Percentiles rank a stretch among this genome's conserved stretches.
phyloP scores from a whole-genome alignment of 2,888 invertebrate species.

The Rapana venosa region DNA sequence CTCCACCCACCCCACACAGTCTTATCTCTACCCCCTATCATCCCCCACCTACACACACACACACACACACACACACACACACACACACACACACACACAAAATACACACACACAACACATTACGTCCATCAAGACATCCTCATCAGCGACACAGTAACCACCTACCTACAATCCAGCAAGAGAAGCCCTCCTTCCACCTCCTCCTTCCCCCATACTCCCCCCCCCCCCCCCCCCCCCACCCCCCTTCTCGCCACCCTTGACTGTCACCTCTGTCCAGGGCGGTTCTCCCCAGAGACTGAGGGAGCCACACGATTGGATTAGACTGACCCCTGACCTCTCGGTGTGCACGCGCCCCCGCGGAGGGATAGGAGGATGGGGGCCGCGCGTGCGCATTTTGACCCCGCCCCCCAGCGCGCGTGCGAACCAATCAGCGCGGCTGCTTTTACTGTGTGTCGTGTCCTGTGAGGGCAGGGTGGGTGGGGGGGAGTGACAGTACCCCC shows the following conservation, averaged over 20 bases:
- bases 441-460: slow-evolving; percentile 81
- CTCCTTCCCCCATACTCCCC: neutral
- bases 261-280: neutral
- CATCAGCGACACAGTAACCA: neutral
- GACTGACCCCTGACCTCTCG: slow-evolving; percentile 54
- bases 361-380: slow-evolving; percentile 57
- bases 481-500: slow-evolving; percentile 58
- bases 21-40: no score
- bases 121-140: neutral
- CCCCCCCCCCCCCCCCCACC: neutral
- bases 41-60: neutral
- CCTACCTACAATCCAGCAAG: no score
- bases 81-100: neutral
- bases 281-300: neutral
- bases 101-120: neutral
- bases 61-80: neutral
- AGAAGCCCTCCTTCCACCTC: neutral
- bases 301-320: slow-evolving; percentile 55
- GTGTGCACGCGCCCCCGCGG: slow-evolving; percentile 57
- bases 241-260: neutral
- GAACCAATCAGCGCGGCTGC: slow-evolving; percentile 66
- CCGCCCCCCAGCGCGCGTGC: slow-evolving; percentile 42
- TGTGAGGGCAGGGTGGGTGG: slow-evolving; percentile 53
- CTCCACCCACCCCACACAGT: no score
- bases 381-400: slow-evolving; percentile 31